A percentile compares a stretch with the other conserved stretches of the same genome.
phyloP scores from a whole-genome alignment of 37 sponge, comb jelly and placozoan genomes.

The Mnemiopsis leidyi region DNA sequence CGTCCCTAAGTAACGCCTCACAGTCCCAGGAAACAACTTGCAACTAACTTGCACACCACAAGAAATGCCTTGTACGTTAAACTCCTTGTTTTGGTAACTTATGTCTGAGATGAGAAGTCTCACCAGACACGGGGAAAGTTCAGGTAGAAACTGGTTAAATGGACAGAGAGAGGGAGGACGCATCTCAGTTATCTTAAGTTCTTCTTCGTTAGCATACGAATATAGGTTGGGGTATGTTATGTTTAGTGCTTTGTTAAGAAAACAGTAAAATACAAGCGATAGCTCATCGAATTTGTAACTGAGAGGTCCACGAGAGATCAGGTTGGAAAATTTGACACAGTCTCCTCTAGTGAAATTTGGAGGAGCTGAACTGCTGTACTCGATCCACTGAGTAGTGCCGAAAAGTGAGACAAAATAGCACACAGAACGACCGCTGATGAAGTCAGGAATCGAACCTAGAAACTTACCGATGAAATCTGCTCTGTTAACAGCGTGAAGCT shows the following conservation, averaged over 20 bases:
- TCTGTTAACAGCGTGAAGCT: neutral
- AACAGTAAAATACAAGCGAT: neutral
- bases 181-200: neutral
- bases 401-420: neutral
- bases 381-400: neutral
- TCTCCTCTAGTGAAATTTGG: neutral
- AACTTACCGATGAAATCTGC: neutral
- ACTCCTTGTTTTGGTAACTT: neutral
- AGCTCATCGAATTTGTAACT: neutral
- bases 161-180: neutral
- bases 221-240: neutral
- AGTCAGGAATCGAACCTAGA: neutral
- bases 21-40: neutral
- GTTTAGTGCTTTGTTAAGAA: neutral
- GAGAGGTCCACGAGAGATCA: neutral
- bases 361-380: neutral
- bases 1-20: neutral
- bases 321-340: neutral
- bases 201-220: neutral
- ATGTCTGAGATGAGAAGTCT: neutral
- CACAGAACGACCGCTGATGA: neutral
- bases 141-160: neutral
- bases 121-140: neutral
- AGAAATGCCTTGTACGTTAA: neutral
- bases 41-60: neutral